Conservation (phyloP, 2,888 invertebrate genomes). For the Heteropelma amictum region DNA sequence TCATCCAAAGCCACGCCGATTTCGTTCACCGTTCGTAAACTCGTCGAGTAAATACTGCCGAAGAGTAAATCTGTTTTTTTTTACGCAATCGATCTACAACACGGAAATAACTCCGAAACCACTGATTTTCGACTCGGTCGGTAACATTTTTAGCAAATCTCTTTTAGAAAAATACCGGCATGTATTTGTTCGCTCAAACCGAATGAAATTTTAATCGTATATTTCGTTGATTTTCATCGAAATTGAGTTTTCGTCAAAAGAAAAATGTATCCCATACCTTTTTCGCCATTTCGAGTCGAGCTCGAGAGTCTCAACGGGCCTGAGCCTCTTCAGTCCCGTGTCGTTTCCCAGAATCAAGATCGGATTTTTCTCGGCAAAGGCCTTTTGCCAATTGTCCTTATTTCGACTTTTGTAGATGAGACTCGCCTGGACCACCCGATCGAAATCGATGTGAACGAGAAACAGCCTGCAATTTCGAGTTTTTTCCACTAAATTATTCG, state of each 20-base stretch:
- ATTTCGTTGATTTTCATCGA: too few species aligned
- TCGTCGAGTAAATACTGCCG: conserved; percentile 67
- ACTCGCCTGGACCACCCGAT: conserved; percentile 67
- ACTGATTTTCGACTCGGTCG: too few species aligned
- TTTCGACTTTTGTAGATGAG: conserved; percentile 62
- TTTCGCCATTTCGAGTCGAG: conserved; percentile 68
- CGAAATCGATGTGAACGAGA: conserved; percentile 67
- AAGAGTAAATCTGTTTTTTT: too few species aligned
- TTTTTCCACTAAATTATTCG: not conserved
- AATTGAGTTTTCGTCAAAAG: too few species aligned
- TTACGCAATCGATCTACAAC: too few species aligned
- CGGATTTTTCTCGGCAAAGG: conserved; percentile 5
- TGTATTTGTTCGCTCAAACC: too few species aligned
- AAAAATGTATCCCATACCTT: conserved; percentile 67
- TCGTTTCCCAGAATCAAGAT: conserved; percentile 65
- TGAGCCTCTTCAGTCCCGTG: conserved; percentile 62
- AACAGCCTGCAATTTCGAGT: conserved; percentile 67
- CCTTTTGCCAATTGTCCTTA: not conserved
- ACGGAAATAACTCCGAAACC: too few species aligned
- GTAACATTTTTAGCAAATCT: too few species aligned
- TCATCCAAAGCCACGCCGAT: conserved; percentile 68
- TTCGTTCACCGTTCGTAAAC: conserved; percentile 70
- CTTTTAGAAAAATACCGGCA: not conserved
- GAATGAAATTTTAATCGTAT: too few species aligned
- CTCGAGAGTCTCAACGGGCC: conserved; percentile 60